Conservation (phyloP, 1,140 invertebrate species). For the Neodiprion virginianus region DNA sequence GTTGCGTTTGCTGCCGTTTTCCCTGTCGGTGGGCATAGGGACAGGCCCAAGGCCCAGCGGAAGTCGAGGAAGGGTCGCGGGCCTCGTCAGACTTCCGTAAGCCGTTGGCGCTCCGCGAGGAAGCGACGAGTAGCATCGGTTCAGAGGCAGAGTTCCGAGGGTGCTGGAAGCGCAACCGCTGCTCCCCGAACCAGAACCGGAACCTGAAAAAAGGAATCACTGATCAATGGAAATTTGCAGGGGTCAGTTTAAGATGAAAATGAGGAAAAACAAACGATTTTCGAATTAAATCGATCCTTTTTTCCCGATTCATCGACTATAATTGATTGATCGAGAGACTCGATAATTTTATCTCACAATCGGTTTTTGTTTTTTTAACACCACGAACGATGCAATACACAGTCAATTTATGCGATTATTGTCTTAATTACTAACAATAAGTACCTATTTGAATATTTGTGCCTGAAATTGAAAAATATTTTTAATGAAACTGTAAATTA, state of each 20-base stretch:
- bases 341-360: too few relatives aligned
- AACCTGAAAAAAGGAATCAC: slow-evolving; percentile 39
- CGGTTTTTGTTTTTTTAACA: too few relatives aligned
- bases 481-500: too few relatives aligned
- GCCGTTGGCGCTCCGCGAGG: slow-evolving; percentile 55
- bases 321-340: too few relatives aligned
- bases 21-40: slow-evolving; percentile 43
- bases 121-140: slow-evolving; percentile 58
- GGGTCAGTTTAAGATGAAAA: background rate
- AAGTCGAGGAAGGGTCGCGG: slow-evolving; percentile 59
- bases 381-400: too few relatives aligned
- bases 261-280: background rate
- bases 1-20: slow-evolving; percentile 59
- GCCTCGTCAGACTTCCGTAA: slow-evolving; percentile 54
- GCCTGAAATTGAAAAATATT: too few relatives aligned
- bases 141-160: slow-evolving; percentile 49
- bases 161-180: slow-evolving; percentile 54
- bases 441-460: too few relatives aligned
- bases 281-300: too few relatives aligned
- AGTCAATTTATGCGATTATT: too few relatives aligned
- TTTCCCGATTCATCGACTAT: too few relatives aligned
- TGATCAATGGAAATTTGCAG: background rate
- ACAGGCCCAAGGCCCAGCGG: slow-evolving; percentile 51
- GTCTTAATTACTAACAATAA: too few relatives aligned
- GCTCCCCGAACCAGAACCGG: slow-evolving; percentile 60